Evolutionary conservation across 2,888 invertebrate genomes (phyloP), one percentile per base, ranked within the genome.

Genomic region (Pteria penguin): DNA sequence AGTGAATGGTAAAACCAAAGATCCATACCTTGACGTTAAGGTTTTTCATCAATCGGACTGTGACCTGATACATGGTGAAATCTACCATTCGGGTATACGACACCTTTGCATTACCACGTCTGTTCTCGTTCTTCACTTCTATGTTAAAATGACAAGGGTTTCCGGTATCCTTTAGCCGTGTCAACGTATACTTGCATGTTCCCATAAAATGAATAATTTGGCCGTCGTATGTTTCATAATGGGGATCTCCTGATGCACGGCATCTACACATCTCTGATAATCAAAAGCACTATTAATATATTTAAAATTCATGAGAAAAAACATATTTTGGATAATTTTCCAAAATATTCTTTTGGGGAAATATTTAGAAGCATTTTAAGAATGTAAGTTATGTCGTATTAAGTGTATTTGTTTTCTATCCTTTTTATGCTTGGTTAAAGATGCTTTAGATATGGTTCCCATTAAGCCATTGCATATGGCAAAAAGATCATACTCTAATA

Each of bases 141-240:
- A 45, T 18, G 18, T 45, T 45, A 18, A 14, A 45, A 45, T 45
- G 18, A 45, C 45, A 45, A 45, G 45, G 45, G 18, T 45, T 18
- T 18, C 18, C 45, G 18, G 45, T 45, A 18, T 45, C 45, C 45
- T 14, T 8, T 45, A 45, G 18, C 11, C 45, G 45, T 22, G 63
- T 36, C 26, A 63, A 45, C 14, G 36, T 33, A 45, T 65, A 65
- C 45, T 45, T 65, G 45, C 63, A 65, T 1, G 26, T 45, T 27
- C 63, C 63, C 63, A 65, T 65, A 45, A 65, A 65, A 14, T 65
- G 63, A n/a, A 65, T 65, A 24, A 24, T 36, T 26, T 33, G 45
- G n/a, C 63, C 63, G 26, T 65, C 63, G 26, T 24, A 65, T 18
- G 63, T 65, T 26, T 27, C 22, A 26, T 65, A 65, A 36, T 65